Percentiles rank a stretch among this genome's conserved stretches.
These are phyloP conservation scores for Eulemur rufifrons DNA, from an alignment of 2,113 vertebrate species.

Conservation along the genomic window DNA sequence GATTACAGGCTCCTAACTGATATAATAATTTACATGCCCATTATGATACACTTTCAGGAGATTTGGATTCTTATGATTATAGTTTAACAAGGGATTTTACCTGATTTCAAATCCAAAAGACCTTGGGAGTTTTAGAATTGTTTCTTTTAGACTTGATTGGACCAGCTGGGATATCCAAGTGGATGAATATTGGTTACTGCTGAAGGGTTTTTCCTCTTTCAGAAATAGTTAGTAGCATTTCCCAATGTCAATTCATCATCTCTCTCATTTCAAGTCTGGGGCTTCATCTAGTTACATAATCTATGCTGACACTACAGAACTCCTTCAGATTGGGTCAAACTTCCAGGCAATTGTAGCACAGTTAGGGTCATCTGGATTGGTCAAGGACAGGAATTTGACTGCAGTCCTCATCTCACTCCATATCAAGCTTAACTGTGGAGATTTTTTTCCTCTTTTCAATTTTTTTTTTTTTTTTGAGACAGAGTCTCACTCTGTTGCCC, in stretches of 20 bases:
- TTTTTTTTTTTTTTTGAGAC: too few species aligned
- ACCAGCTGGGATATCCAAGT: background rate
- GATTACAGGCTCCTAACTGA: background rate
- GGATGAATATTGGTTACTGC: conserved; percentile 18
- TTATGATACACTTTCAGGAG: conserved; percentile 12
- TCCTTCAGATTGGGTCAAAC: background rate
- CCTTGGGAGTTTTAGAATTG: conserved; percentile 2
- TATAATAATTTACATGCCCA: background rate
- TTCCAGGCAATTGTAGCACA: background rate
- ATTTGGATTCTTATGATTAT: conserved; percentile 49
- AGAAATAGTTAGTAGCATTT: conserved; percentile 22
- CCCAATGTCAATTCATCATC: background rate
- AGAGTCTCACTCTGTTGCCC: too few species aligned
- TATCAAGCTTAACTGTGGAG: background rate
- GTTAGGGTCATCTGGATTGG: background rate
- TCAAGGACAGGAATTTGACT: background rate
- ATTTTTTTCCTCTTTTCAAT: background rate
- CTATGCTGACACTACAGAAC: background rate
- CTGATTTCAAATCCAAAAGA: background rate
- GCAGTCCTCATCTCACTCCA: background rate
- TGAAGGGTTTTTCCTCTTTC: background rate
- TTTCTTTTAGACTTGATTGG: conserved; percentile 48
- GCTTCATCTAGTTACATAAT: conserved; percentile 11
- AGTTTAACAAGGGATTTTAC: conserved; percentile 43
- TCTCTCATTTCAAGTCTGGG: background rate